Conservation (phyloP, 2,888 invertebrate genomes). For the Masnerella sp. region DNA sequence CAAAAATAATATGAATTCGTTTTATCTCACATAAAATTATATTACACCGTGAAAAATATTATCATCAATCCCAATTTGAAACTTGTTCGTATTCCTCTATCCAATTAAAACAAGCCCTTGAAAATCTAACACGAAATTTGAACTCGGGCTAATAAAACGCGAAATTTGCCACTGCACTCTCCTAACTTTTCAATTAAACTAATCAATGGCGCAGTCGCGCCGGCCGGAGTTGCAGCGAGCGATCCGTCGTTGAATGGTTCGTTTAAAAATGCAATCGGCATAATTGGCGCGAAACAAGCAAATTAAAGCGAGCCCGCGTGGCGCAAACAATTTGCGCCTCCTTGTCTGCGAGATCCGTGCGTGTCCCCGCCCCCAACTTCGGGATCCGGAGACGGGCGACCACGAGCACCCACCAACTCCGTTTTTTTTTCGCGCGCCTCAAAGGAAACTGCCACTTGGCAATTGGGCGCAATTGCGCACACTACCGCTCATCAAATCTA, state of each 20-base stretch:
- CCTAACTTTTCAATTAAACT: slow-evolving; percentile 43
- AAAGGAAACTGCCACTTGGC: no score
- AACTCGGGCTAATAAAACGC: background rate
- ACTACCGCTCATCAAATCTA: no score
- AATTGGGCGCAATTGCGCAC: no score
- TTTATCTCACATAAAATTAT: no score
- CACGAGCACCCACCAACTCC: slow-evolving; percentile 40
- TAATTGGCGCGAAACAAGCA: slow-evolving; percentile 39
- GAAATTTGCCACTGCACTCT: slow-evolving; percentile 1
- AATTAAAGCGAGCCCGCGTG: slow-evolving; percentile 23
- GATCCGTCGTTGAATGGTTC: slow-evolving; percentile 14
- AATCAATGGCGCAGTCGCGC: slow-evolving; percentile 26
- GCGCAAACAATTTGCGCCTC: slow-evolving; percentile 34
- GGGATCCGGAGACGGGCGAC: slow-evolving; percentile 12
- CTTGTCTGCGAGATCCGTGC: slow-evolving; percentile 10
- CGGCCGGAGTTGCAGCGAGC: slow-evolving; percentile 2
- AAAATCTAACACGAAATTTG: background rate
- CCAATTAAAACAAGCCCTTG: background rate
- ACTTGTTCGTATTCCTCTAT: background rate
- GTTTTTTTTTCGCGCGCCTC: no score
- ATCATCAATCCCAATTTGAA: no score
- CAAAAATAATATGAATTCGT: no score
- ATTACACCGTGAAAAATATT: no score
- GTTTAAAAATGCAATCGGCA: slow-evolving; percentile 27
- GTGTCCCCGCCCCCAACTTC: slow-evolving; percentile 25